Base-by-base conservation (phyloP, 2,797 vertebrate genomes). In the Tauraco hartlaubi region DNA sequence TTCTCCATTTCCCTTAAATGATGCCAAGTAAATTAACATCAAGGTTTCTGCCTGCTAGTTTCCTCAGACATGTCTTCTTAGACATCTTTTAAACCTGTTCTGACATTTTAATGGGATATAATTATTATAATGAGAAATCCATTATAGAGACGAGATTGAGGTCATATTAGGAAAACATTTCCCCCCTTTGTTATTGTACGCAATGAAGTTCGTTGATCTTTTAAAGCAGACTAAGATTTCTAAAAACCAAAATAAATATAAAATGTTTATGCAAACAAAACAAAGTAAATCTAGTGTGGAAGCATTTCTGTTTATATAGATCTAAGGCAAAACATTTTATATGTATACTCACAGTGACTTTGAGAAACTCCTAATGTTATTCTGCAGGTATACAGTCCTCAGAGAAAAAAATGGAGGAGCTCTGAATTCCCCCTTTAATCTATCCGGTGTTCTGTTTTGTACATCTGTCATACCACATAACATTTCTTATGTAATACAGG, bases 51-150 rank as follows among this genome's bases (percentile, higher is more conserved):
- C 71, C 64, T 88, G 54, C 73, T 67, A 66, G 39, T 94, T 94
- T 93, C 59, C 41, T 95, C 72, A 96, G 84, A 83, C 55, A 7
- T 62, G 61, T 73, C 71, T 17, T 90, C 92, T 88, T 80, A 85
- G 39, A 61, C 85, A 86, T 59, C 49, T 88, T 94, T 96, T 58
- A 94, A 97, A 93, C 48, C 11, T 73, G 64, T 75, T 83, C 89
- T 92, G 79, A 79, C 88, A 80, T 91, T 86, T 96, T 93, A 94
- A 92, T 96, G 82, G 44, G 67, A 90, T 92, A 49, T 75, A 96
- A 95, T 96, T 95, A 89, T 95, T 75, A 55, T 81, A 92, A 93
- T 1, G 26, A 93, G 64, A 62, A 96, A 85, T 44, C 56, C 89
- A 88, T 94, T 88, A 88, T 1, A 59, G 72, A 77, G 61, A 85